These are phyloP conservation scores for Hafferia zeledoni DNA, from an alignment of 2,797 vertebrate species.

Conservation along the genomic window DNA sequence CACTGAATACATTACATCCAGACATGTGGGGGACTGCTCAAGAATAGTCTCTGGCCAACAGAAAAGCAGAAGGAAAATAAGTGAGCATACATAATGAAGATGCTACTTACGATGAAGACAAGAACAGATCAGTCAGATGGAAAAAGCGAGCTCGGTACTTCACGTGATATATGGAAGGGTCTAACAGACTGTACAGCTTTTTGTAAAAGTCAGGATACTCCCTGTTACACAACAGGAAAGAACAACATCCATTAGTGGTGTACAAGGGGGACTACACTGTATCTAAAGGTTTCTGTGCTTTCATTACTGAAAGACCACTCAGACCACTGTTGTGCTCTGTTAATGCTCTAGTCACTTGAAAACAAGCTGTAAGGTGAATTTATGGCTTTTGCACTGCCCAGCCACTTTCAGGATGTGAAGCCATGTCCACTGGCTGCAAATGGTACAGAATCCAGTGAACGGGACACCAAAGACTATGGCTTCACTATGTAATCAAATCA, in stretches of 20 bases:
- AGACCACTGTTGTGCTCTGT: not conserved
- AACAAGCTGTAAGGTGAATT: not conserved
- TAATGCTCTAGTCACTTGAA: not conserved
- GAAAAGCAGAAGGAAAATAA: not conserved
- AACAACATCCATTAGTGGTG: not conserved
- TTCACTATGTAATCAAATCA: not conserved
- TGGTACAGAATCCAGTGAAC: not conserved
- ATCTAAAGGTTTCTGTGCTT: not conserved
- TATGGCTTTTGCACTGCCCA: not conserved
- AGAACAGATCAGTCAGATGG: conserved; percentile 88
- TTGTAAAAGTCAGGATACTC: conserved; percentile 97
- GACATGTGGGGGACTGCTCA: not conserved
- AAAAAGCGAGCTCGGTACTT: conserved; percentile 95
- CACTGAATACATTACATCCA: not conserved
- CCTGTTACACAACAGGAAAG: conserved; percentile 67
- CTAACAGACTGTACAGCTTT: conserved; percentile 91
- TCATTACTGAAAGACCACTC: not conserved
- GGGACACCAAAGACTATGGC: not conserved
- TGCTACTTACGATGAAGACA: conserved; percentile 91
- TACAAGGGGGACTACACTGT: not conserved
- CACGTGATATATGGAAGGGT: conserved; percentile 91
- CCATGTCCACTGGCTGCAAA: not conserved
- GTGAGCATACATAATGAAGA: not conserved
- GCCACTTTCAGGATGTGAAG: not conserved
- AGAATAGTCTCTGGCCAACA: not conserved